These are phyloP conservation scores for Sapayoa aenigma DNA, from an alignment of 2,113 vertebrate species.

Conservation along the genomic window DNA sequence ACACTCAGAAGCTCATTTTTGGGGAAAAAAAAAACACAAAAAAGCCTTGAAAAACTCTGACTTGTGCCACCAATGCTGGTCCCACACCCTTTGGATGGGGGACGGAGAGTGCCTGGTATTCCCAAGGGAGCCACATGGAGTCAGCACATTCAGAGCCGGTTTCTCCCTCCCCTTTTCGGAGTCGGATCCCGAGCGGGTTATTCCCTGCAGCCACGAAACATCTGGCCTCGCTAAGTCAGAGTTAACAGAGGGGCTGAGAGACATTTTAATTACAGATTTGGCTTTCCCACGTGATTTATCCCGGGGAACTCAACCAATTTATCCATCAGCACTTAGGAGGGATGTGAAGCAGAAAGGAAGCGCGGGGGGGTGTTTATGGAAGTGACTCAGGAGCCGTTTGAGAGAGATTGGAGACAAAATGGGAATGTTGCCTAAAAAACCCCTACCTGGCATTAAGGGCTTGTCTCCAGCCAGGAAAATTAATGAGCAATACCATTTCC, in stretches of 20 bases:
- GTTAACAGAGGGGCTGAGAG: not conserved
- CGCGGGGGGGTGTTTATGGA: not conserved
- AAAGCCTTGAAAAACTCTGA: not conserved
- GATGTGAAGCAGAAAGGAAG: not conserved
- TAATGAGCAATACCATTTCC: not conserved
- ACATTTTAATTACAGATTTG: constrained; percentile 11
- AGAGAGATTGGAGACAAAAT: not conserved
- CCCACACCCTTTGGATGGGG: not conserved
- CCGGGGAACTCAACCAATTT: not conserved
- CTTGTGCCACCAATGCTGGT: not conserved
- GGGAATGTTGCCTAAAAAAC: not conserved
- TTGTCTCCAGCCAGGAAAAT: not conserved
- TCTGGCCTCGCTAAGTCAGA: not conserved
- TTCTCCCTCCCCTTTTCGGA: not conserved
- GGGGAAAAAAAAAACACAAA: not conserved
- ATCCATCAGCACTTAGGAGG: not conserved
- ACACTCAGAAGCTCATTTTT: not conserved
- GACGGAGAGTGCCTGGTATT: not conserved
- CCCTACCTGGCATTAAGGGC: not conserved
- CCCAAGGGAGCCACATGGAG: accelerated
- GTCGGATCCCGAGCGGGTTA: not conserved
- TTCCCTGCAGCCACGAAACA: not conserved
- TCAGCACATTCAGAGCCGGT: not conserved
- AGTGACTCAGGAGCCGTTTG: not conserved
- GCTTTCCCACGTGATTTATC: not conserved